These are phyloP conservation scores for Pseudomyrmex sp. DNA, from an alignment of 1,140 invertebrate genomes.

Conservation along the genomic window DNA sequence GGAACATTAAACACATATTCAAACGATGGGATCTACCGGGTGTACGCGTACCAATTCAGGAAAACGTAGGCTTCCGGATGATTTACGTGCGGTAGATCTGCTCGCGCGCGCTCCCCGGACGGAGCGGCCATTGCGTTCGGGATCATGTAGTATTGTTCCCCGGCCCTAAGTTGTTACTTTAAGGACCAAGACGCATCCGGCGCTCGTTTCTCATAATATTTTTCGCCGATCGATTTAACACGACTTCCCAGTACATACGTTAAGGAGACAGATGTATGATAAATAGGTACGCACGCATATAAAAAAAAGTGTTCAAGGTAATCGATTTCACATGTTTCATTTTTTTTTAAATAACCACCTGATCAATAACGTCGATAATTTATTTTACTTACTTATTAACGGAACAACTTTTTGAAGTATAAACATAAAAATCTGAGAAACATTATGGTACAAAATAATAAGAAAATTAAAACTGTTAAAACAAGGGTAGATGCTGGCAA, in stretches of 20 bases:
- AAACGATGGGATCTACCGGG: slow-evolving; percentile 58
- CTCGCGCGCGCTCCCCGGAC: slow-evolving; percentile 28
- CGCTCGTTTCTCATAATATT: slow-evolving; percentile 35
- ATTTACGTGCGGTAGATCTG: slow-evolving; percentile 54
- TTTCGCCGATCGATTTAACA: slow-evolving; percentile 24
- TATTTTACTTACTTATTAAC: too few species aligned
- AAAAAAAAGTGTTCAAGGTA: background rate
- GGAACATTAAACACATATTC: slow-evolving; percentile 62
- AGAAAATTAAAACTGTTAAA: too few species aligned
- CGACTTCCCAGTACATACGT: background rate
- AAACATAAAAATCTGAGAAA: too few species aligned
- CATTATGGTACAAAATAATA: too few species aligned
- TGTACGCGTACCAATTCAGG: slow-evolving; percentile 57
- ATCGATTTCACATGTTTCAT: background rate
- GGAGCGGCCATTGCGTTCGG: slow-evolving; percentile 34
- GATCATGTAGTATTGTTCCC: slow-evolving; percentile 56
- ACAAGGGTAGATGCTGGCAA: too few species aligned
- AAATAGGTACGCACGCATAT: background rate
- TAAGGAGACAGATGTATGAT: background rate
- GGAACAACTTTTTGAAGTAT: too few species aligned
- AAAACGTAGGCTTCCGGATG: slow-evolving; percentile 55
- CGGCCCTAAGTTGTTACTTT: slow-evolving; percentile 41
- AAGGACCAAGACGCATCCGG: slow-evolving; percentile 21
- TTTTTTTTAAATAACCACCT: background rate
- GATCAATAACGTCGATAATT: too few species aligned